Base-by-base conservation (phyloP, 2,113 vertebrate species). In the Zosterops pallidus region DNA sequence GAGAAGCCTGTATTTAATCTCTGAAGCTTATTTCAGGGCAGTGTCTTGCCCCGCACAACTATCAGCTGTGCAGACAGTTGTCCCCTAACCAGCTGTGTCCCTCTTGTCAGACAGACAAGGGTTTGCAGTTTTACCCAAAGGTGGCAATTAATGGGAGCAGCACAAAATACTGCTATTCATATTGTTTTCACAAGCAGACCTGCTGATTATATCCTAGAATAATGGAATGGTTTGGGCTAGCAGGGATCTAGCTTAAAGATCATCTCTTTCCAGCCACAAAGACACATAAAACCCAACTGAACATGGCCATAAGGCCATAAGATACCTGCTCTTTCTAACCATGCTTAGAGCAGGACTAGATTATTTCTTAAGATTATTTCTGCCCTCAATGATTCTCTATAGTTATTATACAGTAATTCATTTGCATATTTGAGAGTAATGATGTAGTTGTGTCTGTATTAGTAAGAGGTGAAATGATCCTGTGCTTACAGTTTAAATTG, bases 1-100 rank as follows among this genome's bases (percentile, higher is more conserved):
- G 6, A 53, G 37, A 75, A 79, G 25, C 6, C 15, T n/a, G 6
- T 12, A 15, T 67, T 37, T 70, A 12, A 47, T 9, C 31, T 31
- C 18, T 5, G 5, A 74, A 65, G 24, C 29, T 50, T 23, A 1
- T 8, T 31, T n/a, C 20, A 46, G 28, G 37, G 28, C 57, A 63
- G 21, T 8, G 31, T 35, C 37, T 41, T 57, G 49, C 5, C 8
- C 35, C 2, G 3, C 0, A 0, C 1, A 12, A 26, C 29, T 44
- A 2, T 50, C 44, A 50, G 22, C 52, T 33, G 3, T 42, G 33
- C 3, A 2, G 24, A 28, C 23, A 21, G 9, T 15, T 74, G 35
- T 14, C 31, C 74, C n/a, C 41, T 41, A 14, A 44, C 7, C 2
- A 3, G 8, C 56, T n/a, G 5, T 12, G 28, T 53, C 31, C 26